phyloP scores from a whole-genome alignment of 2,797 vertebrate species.

The Hypotaenidia okinawae region DNA sequence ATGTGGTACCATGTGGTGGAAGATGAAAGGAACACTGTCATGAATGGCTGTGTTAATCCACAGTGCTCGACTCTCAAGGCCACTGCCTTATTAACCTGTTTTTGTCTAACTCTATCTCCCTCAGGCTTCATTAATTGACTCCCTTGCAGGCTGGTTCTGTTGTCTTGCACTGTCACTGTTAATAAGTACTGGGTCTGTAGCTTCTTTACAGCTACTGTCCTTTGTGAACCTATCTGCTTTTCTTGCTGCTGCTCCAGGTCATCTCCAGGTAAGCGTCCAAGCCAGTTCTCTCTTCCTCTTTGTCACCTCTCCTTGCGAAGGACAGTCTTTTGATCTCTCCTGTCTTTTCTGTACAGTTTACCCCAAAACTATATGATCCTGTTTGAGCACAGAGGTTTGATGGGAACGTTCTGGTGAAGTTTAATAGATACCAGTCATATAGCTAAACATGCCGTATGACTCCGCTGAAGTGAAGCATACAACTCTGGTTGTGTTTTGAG shows the following conservation, averaged over 20 bases:
- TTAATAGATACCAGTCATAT: not conserved
- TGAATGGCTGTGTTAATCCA: not conserved
- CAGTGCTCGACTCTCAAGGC: not conserved
- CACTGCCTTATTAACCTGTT: constrained; percentile 6
- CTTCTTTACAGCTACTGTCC: not conserved
- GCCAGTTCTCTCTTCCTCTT: not conserved
- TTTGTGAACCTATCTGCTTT: not conserved
- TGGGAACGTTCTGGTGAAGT: not conserved
- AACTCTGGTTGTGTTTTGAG: not conserved
- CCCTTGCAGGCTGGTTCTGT: not conserved
- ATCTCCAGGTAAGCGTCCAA: not conserved
- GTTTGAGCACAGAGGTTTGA: not conserved
- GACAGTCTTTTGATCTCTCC: not conserved
- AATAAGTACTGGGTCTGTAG: not conserved
- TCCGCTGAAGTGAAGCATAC: not conserved
- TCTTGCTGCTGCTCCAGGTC: not conserved
- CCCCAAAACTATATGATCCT: not conserved
- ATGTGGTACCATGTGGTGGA: not conserved
- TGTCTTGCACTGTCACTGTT: not conserved
- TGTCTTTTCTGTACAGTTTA: not conserved
- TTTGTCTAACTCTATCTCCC: constrained; percentile 11
- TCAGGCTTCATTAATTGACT: constrained; percentile 5
- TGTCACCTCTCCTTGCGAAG: not conserved
- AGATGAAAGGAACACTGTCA: not conserved
- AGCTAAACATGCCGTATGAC: not conserved